These are phyloP conservation scores for Chloroclystis v-ata DNA, from an alignment of 2,888 invertebrate genomes.

Conservation along the genomic window DNA sequence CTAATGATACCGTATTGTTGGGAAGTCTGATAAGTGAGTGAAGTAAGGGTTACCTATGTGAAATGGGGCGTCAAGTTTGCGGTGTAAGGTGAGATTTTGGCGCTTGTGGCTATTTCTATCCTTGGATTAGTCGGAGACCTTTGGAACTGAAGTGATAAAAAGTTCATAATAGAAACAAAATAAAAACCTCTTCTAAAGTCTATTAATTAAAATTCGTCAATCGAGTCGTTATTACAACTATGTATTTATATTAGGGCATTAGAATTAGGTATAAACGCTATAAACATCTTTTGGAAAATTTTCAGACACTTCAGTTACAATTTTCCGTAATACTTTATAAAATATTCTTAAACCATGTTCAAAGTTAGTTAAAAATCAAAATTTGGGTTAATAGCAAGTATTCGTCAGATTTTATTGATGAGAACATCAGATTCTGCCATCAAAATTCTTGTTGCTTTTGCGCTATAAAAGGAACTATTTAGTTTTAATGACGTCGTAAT, in stretches of 20 bases:
- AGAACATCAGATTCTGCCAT: conserved; percentile 9
- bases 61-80: conserved; percentile 14
- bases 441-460: conserved; percentile 30
- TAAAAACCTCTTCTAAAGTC: too few species aligned
- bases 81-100: conserved; percentile 1
- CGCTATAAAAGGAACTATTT: conserved; percentile 30
- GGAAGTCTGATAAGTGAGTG: conserved; percentile 11
- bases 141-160: too few species aligned
- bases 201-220: too few species aligned
- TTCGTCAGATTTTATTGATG: neutral
- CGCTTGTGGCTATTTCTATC: neutral
- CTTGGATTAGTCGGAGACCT: neutral
- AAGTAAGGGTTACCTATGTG: neutral
- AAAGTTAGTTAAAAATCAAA: too few species aligned
- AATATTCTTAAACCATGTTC: too few species aligned
- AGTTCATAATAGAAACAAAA: too few species aligned
- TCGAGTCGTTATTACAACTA: too few species aligned
- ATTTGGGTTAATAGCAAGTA: neutral
- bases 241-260: too few species aligned
- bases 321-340: too few species aligned
- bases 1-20: conserved; percentile 2
- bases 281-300: too few species aligned
- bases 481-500: conserved; percentile 28
- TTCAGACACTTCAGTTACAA: too few species aligned
- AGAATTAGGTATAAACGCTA: too few species aligned